phyloP scores from a whole-genome alignment of 2,113 vertebrate species.

The Mirounga angustirostris region DNA sequence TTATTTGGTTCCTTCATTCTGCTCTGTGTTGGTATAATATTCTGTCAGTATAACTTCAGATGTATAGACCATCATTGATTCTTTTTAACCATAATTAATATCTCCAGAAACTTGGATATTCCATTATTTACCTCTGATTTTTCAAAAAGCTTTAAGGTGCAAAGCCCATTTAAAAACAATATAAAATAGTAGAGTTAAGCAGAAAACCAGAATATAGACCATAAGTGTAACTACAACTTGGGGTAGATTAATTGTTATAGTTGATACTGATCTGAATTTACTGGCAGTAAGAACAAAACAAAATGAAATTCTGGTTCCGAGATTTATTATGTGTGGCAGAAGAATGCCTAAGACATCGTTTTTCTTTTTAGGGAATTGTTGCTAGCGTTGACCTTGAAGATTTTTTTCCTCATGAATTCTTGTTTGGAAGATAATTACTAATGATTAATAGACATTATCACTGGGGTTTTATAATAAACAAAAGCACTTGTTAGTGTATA shows the following conservation, averaged over 20 bases:
- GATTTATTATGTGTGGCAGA: neutral
- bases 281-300: neutral
- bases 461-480: conserved; percentile 38
- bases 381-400: conserved; percentile 1
- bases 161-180: neutral
- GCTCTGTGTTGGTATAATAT: neutral
- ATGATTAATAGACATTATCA: neutral
- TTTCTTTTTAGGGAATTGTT: neutral
- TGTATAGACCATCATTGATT: neutral
- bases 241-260: neutral
- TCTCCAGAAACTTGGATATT: conserved; percentile 39
- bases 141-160: conserved; percentile 22
- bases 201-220: neutral
- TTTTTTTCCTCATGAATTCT: neutral
- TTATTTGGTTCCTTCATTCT: conserved; percentile 41
- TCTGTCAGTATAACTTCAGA: neutral
- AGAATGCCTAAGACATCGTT: neutral
- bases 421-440: neutral
- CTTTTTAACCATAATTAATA: conserved; percentile 15
- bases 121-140: neutral
- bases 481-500: neutral
- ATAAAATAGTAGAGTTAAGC: neutral
- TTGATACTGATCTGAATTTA: neutral
- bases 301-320: neutral
- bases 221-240: neutral